phyloP scores from a whole-genome alignment of 2,797 vertebrate genomes.

The Acanthurus tractus region DNA sequence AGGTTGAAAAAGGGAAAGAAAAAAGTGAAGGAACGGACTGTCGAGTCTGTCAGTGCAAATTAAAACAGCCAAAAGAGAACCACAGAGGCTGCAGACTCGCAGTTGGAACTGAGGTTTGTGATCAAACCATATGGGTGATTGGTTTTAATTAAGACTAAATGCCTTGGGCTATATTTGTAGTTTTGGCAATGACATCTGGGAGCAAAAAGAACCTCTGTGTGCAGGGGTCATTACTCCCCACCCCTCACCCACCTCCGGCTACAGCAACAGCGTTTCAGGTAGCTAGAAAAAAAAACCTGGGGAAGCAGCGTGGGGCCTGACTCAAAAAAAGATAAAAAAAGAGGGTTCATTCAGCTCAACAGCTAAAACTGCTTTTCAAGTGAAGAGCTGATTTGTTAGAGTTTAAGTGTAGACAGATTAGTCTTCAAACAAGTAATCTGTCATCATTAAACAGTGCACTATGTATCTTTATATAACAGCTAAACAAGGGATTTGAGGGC shows the following conservation, averaged over 20 bases:
- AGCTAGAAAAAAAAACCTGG: slow-evolving; percentile 16
- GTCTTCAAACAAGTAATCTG: not conserved
- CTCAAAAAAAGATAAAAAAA: not conserved
- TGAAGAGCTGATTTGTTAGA: not conserved
- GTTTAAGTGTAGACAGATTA: not conserved
- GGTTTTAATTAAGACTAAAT: slow-evolving; percentile 63
- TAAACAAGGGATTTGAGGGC: not conserved
- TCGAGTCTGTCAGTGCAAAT: slow-evolving; percentile 38
- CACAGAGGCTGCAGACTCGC: slow-evolving; percentile 24
- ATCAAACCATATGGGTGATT: slow-evolving; percentile 62
- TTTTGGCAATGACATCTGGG: slow-evolving; percentile 54
- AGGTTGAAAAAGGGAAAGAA: slow-evolving; percentile 10
- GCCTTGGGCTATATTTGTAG: slow-evolving; percentile 56
- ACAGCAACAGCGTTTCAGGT: slow-evolving; percentile 15
- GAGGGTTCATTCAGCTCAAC: slow-evolving; percentile 7
- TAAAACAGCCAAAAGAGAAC: slow-evolving; percentile 49
- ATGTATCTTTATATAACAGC: not conserved
- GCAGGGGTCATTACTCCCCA: slow-evolving; percentile 34
- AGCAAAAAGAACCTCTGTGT: slow-evolving; percentile 42
- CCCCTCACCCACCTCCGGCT: slow-evolving; percentile 8
- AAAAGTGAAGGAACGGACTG: slow-evolving; percentile 17
- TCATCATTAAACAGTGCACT: not conserved
- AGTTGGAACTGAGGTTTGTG: slow-evolving; percentile 56
- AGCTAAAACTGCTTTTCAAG: not conserved
- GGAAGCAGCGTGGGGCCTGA: not conserved